Conservation (phyloP, 2,113 vertebrate genomes). For the Ctenodactylus gundi region DNA sequence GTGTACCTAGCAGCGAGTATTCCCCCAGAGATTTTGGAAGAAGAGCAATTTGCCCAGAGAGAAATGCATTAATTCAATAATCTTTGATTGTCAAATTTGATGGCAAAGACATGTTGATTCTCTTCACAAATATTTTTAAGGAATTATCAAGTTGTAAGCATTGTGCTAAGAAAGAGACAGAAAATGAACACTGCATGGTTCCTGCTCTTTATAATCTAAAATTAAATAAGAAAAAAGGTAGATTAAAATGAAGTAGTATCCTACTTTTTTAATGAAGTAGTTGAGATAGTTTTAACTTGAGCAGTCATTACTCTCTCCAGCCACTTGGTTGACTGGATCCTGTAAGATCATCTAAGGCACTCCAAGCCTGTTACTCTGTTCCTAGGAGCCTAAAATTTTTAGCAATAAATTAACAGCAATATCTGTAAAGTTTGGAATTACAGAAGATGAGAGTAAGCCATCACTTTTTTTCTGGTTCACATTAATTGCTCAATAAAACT, state of each 20-base stretch:
- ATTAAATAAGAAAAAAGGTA: background rate
- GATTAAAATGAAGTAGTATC: background rate
- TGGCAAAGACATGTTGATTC: background rate
- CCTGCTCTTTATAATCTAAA: background rate
- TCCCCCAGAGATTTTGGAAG: background rate
- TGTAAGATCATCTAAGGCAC: background rate
- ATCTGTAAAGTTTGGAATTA: background rate
- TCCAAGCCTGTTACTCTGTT: background rate
- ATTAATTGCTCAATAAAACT: constrained; percentile 19
- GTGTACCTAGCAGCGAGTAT: background rate
- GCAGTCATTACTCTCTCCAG: background rate
- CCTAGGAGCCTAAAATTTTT: background rate
- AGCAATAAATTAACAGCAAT: background rate
- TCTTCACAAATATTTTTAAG: background rate
- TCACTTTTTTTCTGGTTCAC: background rate
- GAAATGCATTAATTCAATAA: background rate
- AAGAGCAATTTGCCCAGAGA: background rate
- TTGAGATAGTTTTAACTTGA: background rate
- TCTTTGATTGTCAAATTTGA: background rate
- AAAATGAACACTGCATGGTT: background rate
- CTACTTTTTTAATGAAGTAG: background rate
- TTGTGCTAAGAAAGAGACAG: background rate
- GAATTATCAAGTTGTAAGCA: background rate
- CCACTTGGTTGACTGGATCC: background rate
- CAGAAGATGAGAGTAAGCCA: background rate